Conservation (phyloP, 1,140 invertebrate genomes). For the Drosophila gunungcola region DNA sequence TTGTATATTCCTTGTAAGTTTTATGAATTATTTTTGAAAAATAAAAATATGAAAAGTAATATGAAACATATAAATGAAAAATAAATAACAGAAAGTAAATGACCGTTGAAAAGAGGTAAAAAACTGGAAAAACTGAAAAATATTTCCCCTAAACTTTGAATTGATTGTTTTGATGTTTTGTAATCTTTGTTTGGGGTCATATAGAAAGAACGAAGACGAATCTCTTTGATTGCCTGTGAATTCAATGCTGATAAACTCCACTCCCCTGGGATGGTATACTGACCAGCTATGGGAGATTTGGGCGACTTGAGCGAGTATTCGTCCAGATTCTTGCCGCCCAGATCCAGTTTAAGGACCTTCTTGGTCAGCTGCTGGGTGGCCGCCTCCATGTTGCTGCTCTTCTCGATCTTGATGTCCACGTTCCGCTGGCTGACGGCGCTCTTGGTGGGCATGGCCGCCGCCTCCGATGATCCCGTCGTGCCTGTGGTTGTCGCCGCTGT, state of each 20-base stretch:
- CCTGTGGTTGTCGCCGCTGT: not conserved
- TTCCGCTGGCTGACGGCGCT: conserved; percentile 87
- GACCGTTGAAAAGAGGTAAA: too few relatives aligned
- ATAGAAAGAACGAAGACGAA: not conserved
- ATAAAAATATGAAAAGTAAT: too few relatives aligned
- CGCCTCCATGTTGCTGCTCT: conserved; percentile 84
- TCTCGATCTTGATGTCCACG: conserved; percentile 85
- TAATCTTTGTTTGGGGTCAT: not conserved
- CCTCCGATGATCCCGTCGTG: conserved; percentile 1
- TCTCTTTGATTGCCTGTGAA: not conserved
- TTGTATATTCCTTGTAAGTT: too few relatives aligned
- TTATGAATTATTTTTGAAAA: too few relatives aligned
- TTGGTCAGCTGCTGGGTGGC: conserved; percentile 87
- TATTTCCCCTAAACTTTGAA: too few relatives aligned
- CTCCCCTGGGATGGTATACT: conserved; percentile 16
- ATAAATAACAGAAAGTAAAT: too few relatives aligned
- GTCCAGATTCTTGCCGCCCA: conserved; percentile 75
- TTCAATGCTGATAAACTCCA: not conserved
- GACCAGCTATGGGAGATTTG: conserved; percentile 82
- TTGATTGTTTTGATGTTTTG: too few relatives aligned
- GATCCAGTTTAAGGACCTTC: conserved; percentile 88
- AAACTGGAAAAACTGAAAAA: too few relatives aligned
- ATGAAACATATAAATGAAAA: too few relatives aligned
- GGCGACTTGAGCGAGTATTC: conserved; percentile 79
- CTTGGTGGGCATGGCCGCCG: conserved; percentile 43